Conservation (phyloP, 2,113 vertebrate genomes). For the Coryphaenoides rupestris region DNA sequence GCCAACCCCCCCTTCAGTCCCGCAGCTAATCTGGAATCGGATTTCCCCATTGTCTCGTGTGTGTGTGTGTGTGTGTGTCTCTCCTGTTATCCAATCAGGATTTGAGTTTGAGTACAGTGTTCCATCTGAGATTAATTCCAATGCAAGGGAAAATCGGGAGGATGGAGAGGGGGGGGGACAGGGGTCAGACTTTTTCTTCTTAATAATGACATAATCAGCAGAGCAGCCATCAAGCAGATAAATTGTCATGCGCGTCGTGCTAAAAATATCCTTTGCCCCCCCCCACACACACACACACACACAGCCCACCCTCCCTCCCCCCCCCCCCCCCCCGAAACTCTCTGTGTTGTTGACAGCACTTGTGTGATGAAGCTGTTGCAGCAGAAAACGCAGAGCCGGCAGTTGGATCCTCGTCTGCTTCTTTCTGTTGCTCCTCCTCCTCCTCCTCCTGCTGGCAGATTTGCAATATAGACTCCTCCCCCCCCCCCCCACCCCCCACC, state of each 20-base stretch:
- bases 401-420: too few relatives aligned
- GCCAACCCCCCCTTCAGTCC: conserved; percentile 23
- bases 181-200: conserved; percentile 91
- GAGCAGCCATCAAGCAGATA: conserved; percentile 99
- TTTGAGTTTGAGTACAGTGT: conserved; percentile 56
- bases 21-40: conserved; percentile 42
- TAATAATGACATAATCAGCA: conserved; percentile 98
- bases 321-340: conserved; percentile 59
- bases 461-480: conserved; percentile 79
- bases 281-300: too few relatives aligned
- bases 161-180: conserved; percentile 43
- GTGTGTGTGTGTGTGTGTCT: neutral
- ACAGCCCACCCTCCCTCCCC: conserved; percentile 79
- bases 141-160: conserved; percentile 53
- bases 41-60: conserved; percentile 69
- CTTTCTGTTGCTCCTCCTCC: conserved; percentile 67
- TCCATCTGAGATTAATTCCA: conserved; percentile 84
- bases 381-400: conserved; percentile 67
- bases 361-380: conserved; percentile 90
- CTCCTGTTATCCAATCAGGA: conserved; percentile 79
- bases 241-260: conserved; percentile 99
- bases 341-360: conserved; percentile 92
- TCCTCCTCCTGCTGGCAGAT: conserved; percentile 84
- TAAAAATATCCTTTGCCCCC: conserved; percentile 87
- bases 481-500: conserved; percentile 5